phyloP scores from a whole-genome alignment of 2,797 vertebrate genomes.

The Premnoplex brunnescens region DNA sequence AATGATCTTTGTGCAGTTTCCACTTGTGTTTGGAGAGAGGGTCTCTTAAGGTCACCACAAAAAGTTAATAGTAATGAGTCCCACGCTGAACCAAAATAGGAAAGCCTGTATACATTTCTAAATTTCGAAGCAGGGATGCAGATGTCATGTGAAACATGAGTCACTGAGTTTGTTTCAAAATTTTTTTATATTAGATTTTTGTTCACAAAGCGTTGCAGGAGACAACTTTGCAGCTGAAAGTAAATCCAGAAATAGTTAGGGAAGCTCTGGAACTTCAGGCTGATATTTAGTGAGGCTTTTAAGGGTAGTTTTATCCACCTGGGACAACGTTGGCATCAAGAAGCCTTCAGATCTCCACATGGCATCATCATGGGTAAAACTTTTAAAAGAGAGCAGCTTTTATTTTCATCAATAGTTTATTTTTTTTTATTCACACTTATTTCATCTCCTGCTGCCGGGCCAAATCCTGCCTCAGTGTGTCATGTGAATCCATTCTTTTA shows the following conservation, averaged over 20 bases:
- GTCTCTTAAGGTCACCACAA: slow-evolving; percentile 44
- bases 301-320: not conserved
- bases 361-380: not conserved
- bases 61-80: not conserved
- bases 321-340: not conserved
- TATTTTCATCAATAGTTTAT: not conserved
- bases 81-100: not conserved
- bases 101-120: not conserved
- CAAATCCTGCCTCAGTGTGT: not conserved
- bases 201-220: not conserved
- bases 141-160: not conserved
- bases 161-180: not conserved
- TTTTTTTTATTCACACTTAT: not conserved
- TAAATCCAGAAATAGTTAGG: not conserved
- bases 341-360: not conserved
- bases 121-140: not conserved
- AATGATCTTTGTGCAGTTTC: slow-evolving; percentile 55
- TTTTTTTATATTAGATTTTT: not conserved
- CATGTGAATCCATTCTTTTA: not conserved
- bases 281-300: not conserved
- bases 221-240: not conserved
- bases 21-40: slow-evolving; percentile 35
- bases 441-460: not conserved
- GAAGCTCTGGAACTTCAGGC: not conserved
- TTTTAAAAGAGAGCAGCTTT: not conserved